A percentile compares a stretch with the other conserved stretches of the same genome.
These are phyloP conservation scores for Catharus minimus DNA, from an alignment of 2,113 vertebrate genomes.

Conservation along the genomic window DNA sequence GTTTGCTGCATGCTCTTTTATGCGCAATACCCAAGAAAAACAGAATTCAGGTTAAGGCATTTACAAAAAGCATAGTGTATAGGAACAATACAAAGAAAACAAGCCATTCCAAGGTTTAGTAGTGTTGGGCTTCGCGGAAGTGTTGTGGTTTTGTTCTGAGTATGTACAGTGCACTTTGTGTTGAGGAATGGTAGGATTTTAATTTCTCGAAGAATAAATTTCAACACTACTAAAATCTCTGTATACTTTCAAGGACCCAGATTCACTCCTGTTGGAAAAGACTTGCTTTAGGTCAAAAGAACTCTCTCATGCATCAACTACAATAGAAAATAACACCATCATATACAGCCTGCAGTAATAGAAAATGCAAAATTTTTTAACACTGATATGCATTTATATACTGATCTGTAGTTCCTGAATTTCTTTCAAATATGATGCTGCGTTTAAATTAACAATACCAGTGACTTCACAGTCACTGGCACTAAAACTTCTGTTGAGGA, in stretches of 20 bases:
- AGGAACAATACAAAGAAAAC: background rate
- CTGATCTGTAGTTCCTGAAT: background rate
- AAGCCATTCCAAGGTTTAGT: background rate
- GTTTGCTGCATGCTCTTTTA: background rate
- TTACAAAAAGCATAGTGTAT: background rate
- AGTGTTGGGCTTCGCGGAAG: background rate
- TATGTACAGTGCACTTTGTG: background rate
- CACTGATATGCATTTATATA: background rate
- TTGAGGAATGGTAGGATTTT: background rate
- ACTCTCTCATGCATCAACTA: background rate
- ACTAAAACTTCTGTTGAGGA: background rate
- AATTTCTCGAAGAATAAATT: background rate
- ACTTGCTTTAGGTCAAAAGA: background rate
- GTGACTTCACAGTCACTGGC: background rate
- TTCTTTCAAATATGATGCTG: background rate
- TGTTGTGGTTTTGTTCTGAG: background rate
- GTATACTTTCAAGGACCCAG: background rate
- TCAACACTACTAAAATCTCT: background rate
- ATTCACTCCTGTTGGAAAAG: background rate
- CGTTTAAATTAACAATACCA: background rate
- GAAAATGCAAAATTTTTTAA: background rate
- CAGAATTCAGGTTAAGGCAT: background rate
- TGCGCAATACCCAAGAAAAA: background rate
- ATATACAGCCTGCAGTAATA: background rate
- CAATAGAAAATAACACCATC: background rate